These are phyloP conservation scores for Zeugodacus cucurbitae DNA, from an alignment of 1,140 invertebrate species.

Conservation along the genomic window DNA sequence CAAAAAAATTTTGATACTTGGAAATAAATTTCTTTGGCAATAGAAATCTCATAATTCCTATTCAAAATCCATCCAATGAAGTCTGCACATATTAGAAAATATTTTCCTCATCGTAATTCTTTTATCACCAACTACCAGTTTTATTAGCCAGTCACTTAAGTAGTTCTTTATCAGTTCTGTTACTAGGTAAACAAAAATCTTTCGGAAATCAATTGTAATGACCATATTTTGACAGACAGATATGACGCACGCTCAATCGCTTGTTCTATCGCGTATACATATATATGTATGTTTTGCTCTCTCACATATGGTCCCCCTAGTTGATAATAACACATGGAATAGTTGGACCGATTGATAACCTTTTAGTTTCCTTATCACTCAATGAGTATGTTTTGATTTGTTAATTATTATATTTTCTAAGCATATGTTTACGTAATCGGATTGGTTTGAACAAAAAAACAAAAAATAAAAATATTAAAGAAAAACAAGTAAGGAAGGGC, in stretches of 20 bases:
- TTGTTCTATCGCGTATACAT: background rate
- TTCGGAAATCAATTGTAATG: background rate
- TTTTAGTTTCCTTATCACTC: background rate
- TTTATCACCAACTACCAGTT: too few species aligned
- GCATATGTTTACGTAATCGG: background rate
- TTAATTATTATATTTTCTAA: background rate
- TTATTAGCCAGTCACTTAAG: too few species aligned
- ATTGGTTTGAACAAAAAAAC: background rate
- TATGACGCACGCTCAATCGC: background rate
- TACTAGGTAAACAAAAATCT: too few species aligned
- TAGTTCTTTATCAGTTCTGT: too few species aligned
- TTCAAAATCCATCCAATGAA: too few species aligned
- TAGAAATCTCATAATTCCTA: too few species aligned
- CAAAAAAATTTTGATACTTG: too few species aligned
- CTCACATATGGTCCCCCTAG: background rate
- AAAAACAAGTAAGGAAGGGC: too few species aligned
- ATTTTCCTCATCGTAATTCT: too few species aligned
- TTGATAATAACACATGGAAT: background rate
- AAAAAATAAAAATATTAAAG: background rate
- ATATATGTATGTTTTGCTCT: background rate
- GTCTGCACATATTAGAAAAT: too few species aligned
- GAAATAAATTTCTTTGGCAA: too few species aligned
- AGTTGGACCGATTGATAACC: background rate
- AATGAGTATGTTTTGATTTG: background rate
- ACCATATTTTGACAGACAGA: too few species aligned